phyloP scores from a whole-genome alignment of 2,797 vertebrate genomes.

The Myotis vivesi region DNA sequence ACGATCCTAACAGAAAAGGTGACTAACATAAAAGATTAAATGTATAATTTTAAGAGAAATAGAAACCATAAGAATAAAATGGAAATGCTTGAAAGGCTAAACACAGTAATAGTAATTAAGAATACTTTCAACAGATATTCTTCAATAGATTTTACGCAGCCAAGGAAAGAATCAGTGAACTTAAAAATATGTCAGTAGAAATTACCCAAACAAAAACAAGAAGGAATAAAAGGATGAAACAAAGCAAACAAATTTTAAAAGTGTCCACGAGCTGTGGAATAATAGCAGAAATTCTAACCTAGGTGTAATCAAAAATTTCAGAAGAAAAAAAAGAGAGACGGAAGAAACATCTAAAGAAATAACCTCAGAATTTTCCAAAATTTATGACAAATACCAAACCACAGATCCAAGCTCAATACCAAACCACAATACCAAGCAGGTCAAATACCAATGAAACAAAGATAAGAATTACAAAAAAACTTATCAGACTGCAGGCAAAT shows the following conservation, averaged over 20 bases:
- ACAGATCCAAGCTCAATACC: conserved; percentile 3
- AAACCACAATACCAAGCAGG: not conserved
- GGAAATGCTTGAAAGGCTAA: not conserved
- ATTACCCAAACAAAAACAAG: conserved; percentile 40
- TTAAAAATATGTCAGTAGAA: not conserved
- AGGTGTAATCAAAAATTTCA: not conserved
- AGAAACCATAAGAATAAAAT: not conserved
- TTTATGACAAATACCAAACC: conserved; percentile 10
- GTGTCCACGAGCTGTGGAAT: not conserved
- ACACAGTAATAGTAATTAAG: not conserved
- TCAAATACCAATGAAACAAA: not conserved
- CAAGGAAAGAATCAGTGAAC: not conserved
- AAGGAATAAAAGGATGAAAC: not conserved
- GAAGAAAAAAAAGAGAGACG: not conserved
- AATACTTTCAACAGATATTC: not conserved
- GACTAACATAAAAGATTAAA: not conserved
- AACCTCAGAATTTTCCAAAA: not conserved
- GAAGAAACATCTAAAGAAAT: not conserved
- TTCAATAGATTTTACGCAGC: not conserved
- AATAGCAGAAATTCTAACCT: not conserved
- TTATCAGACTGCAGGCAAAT: not conserved
- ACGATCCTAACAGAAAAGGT: not conserved
- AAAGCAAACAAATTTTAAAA: not conserved
- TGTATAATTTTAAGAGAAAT: not conserved
- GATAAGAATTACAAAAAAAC: not conserved